Base-by-base conservation (phyloP, 2,113 vertebrate genomes). In the Brienomyrus longianalis region DNA sequence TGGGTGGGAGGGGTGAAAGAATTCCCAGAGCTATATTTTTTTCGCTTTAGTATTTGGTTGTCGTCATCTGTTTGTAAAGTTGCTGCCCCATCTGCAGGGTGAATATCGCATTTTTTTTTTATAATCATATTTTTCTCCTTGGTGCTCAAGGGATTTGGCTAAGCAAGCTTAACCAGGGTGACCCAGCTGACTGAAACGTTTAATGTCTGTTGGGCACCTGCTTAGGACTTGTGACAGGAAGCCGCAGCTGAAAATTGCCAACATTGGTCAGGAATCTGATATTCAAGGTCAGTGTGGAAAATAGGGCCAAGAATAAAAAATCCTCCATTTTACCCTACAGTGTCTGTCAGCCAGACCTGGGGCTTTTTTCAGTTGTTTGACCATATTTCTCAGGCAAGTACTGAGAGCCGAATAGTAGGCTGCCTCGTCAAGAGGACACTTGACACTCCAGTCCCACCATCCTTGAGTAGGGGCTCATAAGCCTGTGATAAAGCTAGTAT, bases 391-490 rank as follows among this genome's bases (percentile, higher is more conserved):
- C 31, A 15, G 74, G 74, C 74, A 43, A 19, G 70, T 31, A 39
- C 27, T 11, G 27, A 74, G 31, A 19, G 66, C 11, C 15, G 27
- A 74, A 74, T 35, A 62, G 74, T 43, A 43, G 45, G 47, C 62
- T 88, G 39, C 43, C 52, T 59, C 45, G 11, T 85, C 51, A 23
- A 89, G 83, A 89, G 83, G 45, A 31, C 89, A 66, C 83, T 89
- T 89, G 45, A 89, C 54, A 66, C 52, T 31, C 17, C 11, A 43
- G 43, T 51, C 89, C 43, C 27, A 13, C 9, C 21, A 8, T 45
- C 45, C 13, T 23, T 7, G 23, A 5, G 43, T 74, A 31, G n/a
- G 31, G 62, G 5, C 47, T 50, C 21, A 47, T 88, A 13, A 5
- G 59, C 45, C 13, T 50, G n/a, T 48, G 62, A 74, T 88, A 88